Conservation (phyloP, 2,113 vertebrate species). For the Pygoscelis adeliae region DNA sequence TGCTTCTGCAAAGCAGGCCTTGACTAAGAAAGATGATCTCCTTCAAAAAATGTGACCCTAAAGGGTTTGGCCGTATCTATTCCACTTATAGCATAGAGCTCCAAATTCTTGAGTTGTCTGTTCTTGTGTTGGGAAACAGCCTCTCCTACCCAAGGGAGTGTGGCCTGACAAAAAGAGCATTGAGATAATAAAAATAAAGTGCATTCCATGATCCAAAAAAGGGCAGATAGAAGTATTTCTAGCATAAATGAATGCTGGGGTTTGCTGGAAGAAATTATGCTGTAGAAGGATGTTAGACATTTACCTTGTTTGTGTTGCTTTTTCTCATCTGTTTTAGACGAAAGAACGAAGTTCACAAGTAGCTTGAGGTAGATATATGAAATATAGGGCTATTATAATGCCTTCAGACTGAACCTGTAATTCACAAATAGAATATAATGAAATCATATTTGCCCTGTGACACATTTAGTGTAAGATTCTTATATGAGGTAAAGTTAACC, state of each 20-base stretch:
- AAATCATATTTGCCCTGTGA: background rate
- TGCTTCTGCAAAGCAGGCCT: background rate
- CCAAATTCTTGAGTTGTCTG: conserved; percentile 26
- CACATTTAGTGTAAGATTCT: background rate
- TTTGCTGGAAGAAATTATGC: background rate
- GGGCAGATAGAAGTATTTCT: conserved; percentile 5
- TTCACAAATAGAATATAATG: background rate
- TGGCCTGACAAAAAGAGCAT: conserved; percentile 39
- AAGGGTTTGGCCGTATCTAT: conserved; percentile 12
- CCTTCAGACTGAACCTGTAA: background rate
- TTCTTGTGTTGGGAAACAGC: background rate
- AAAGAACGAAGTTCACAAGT: background rate
- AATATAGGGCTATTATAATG: background rate
- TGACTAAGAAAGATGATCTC: background rate
- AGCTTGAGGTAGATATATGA: background rate
- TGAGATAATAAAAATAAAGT: conserved; percentile 35
- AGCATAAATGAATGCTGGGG: background rate
- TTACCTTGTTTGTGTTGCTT: background rate
- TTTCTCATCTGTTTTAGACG: background rate
- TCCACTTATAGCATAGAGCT: background rate
- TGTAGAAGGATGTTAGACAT: background rate
- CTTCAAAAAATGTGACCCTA: conserved; percentile 30
- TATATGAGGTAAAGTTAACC: background rate
- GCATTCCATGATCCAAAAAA: background rate
- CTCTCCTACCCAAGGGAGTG: conserved; percentile 13